Evolutionary conservation across 2,797 vertebrate genomes (phyloP).

Genomic region (Allobates femoralis): DNA sequence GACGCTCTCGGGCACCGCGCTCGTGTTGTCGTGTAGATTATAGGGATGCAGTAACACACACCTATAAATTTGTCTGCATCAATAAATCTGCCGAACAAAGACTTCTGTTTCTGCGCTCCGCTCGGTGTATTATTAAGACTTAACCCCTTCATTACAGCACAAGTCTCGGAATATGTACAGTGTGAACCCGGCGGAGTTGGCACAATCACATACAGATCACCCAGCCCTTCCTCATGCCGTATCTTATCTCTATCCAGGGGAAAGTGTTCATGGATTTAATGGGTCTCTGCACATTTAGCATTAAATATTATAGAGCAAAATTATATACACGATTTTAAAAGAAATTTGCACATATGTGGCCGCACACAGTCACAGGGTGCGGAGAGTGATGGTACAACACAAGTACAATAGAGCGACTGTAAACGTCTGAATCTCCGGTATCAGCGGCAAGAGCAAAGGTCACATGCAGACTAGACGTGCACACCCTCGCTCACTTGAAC

Average conservation of each 20-base stretch:
- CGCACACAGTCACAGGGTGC: no score
- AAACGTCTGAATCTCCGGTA: no score
- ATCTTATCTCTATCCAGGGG: background rate
- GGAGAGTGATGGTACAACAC: no score
- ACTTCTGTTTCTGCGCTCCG: conserved; percentile 12
- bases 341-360: no score
- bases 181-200: background rate
- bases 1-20: conserved; percentile 54
- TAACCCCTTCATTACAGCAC: conserved; percentile 8
- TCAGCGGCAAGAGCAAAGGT: no score
- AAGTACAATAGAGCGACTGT: no score
- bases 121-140: conserved; percentile 7
- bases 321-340: background rate
- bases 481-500: no score
- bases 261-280: background rate
- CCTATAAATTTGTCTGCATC: conserved; percentile 60
- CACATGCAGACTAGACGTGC: no score
- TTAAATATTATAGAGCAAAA: background rate
- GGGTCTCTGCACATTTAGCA: background rate
- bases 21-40: conserved; percentile 63
- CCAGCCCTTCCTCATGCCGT: background rate
- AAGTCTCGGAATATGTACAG: background rate
- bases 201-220: conserved; percentile 1
- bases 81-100: conserved; percentile 62
- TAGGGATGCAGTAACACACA: conserved; percentile 60